Percentiles rank a stretch among this genome's conserved stretches.
phyloP scores from a whole-genome alignment of 1,140 invertebrate species.

The Drosophila melanica region DNA sequence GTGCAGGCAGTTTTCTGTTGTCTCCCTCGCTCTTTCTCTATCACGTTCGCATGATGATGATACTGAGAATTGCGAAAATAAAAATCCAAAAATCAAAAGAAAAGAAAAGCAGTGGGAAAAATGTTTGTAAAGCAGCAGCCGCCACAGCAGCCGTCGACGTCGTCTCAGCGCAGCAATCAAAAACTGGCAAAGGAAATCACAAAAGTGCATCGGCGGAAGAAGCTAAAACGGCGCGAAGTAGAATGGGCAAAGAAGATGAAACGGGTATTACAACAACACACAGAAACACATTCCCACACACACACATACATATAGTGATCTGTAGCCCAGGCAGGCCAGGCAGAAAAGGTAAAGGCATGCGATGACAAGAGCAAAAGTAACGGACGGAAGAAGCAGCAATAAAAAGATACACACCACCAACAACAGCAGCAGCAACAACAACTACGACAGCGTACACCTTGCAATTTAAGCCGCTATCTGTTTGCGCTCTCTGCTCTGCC shows the following conservation, averaged over 20 bases:
- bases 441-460: slow-evolving; percentile 67
- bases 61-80: slow-evolving; percentile 53
- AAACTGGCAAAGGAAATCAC: slow-evolving; percentile 77
- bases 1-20: slow-evolving; percentile 32
- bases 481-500: slow-evolving; percentile 51
- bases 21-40: slow-evolving; percentile 16
- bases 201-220: slow-evolving; percentile 79
- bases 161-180: slow-evolving; percentile 39
- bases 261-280: slow-evolving; percentile 73
- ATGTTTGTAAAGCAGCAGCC: slow-evolving; percentile 46
- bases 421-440: slow-evolving; percentile 44
- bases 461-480: slow-evolving; percentile 80
- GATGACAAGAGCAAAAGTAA: slow-evolving; percentile 75
- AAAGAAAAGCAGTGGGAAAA: slow-evolving; percentile 75
- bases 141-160: slow-evolving; percentile 32
- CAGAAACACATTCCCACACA: slow-evolving; percentile 25
- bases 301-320: slow-evolving; percentile 37
- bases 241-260: slow-evolving; percentile 76
- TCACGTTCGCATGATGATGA: slow-evolving; percentile 31
- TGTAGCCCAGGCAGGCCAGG: slow-evolving; percentile 39
- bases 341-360: slow-evolving; percentile 54
- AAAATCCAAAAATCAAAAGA: slow-evolving; percentile 50
- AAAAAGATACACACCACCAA: slow-evolving; percentile 76
- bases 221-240: slow-evolving; percentile 78
- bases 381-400: slow-evolving; percentile 77